These are phyloP conservation scores for Eupeodes corollae DNA, from an alignment of 1,140 invertebrate genomes.

Conservation along the genomic window DNA sequence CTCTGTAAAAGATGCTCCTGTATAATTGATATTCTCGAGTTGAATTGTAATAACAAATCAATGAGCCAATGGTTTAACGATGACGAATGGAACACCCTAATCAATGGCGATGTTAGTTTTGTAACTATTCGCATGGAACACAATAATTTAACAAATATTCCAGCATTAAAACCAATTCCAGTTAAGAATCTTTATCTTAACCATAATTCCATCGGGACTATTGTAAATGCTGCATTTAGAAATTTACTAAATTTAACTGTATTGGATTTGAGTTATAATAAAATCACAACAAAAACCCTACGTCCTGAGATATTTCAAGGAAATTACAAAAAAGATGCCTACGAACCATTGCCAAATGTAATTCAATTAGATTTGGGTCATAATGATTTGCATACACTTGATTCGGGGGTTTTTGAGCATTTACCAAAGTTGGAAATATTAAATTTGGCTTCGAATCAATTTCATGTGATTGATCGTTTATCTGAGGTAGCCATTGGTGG, in stretches of 20 bases:
- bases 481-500: constrained; percentile 51
- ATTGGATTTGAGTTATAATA: constrained; percentile 58
- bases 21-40: constrained; percentile 11
- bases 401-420: constrained; percentile 62
- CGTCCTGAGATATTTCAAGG: constrained; percentile 55
- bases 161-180: constrained; percentile 29
- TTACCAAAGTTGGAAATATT: constrained; percentile 49
- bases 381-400: constrained; percentile 53
- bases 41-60: constrained; percentile 29
- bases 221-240: constrained; percentile 49
- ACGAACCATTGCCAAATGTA: constrained; percentile 49
- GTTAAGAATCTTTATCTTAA: constrained; percentile 40
- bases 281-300: constrained; percentile 44
- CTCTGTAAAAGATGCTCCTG: constrained; percentile 33
- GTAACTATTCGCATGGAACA: constrained; percentile 29
- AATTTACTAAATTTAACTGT: constrained; percentile 47
- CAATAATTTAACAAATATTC: constrained; percentile 21
- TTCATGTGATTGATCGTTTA: constrained; percentile 47
- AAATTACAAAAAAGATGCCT: constrained; percentile 42
- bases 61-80: constrained; percentile 19
- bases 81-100: constrained; percentile 36
- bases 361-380: constrained; percentile 48
- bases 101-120: constrained; percentile 29
- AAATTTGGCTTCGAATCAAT: constrained; percentile 53
- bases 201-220: constrained; percentile 44